Conservation (phyloP, 1,140 invertebrate species). For the Macrosteles quadrilineatus region DNA sequence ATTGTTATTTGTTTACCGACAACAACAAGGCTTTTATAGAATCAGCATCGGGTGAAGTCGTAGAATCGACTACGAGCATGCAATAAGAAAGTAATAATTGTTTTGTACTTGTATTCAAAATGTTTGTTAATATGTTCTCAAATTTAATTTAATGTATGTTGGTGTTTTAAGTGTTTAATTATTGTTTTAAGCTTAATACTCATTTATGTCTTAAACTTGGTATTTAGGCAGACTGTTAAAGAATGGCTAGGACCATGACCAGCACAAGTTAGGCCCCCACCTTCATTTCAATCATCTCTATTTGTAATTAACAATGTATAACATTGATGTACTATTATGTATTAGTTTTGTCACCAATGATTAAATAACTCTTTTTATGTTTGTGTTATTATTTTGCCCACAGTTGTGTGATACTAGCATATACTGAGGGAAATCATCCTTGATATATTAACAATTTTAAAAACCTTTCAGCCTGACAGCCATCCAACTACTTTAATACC, state of each 20-base stretch:
- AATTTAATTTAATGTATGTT: neutral
- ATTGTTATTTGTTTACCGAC: neutral
- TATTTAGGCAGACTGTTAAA: neutral
- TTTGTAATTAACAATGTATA: conserved; percentile 9
- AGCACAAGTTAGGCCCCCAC: neutral
- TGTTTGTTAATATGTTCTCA: neutral
- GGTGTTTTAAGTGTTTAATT: neutral
- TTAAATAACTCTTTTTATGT: conserved; percentile 10
- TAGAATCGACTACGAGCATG: neutral
- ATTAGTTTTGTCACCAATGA: conserved; percentile 12
- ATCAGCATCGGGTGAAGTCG: neutral
- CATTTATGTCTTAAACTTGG: neutral
- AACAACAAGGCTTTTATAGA: neutral
- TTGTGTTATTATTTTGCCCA: too few relatives aligned
- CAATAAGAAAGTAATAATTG: neutral
- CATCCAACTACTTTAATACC: too few relatives aligned
- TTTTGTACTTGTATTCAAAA: neutral
- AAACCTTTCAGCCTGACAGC: too few relatives aligned
- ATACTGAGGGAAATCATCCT: too few relatives aligned
- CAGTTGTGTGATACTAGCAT: too few relatives aligned
- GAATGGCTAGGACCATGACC: neutral
- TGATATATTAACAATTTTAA: too few relatives aligned
- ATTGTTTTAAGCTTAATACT: neutral
- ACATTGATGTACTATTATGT: conserved; percentile 11
- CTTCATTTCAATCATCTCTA: conserved; percentile 8